A percentile compares a stretch with the other conserved stretches of the same genome.
Conservation (phyloP, 2,113 vertebrate genomes). For the Athene noctua region DNA sequence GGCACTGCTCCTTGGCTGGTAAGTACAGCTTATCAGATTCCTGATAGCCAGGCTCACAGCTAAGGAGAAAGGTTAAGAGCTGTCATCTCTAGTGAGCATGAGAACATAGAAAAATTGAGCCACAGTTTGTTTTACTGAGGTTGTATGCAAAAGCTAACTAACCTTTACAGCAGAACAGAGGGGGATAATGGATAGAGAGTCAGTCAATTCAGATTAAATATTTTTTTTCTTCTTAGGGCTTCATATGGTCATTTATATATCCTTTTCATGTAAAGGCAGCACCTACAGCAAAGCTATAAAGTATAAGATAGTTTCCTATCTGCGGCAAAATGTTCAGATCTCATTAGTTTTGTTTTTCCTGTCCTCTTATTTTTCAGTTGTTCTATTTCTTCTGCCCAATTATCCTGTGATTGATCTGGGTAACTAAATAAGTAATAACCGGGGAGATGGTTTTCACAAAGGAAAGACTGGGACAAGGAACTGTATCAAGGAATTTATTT, state of each 20-base stretch:
- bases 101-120: background rate
- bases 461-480: background rate
- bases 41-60: background rate
- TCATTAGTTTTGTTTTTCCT: background rate
- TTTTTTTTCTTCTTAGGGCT: background rate
- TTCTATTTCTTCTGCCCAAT: background rate
- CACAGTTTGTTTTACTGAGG: background rate
- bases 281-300: background rate
- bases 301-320: background rate
- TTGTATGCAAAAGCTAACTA: background rate
- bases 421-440: background rate
- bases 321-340: background rate
- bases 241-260: background rate
- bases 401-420: background rate
- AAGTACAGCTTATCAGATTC: background rate
- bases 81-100: background rate
- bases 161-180: background rate
- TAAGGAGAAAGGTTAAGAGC: background rate
- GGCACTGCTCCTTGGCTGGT: background rate
- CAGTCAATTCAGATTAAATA: background rate
- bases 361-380: constrained; percentile 2
- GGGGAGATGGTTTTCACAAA: background rate
- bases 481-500: background rate
- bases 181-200: background rate
- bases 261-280: background rate